Evolutionary conservation across 2,888 invertebrate genomes (phyloP).

Genomic region (Mesochorus sp.): DNA sequence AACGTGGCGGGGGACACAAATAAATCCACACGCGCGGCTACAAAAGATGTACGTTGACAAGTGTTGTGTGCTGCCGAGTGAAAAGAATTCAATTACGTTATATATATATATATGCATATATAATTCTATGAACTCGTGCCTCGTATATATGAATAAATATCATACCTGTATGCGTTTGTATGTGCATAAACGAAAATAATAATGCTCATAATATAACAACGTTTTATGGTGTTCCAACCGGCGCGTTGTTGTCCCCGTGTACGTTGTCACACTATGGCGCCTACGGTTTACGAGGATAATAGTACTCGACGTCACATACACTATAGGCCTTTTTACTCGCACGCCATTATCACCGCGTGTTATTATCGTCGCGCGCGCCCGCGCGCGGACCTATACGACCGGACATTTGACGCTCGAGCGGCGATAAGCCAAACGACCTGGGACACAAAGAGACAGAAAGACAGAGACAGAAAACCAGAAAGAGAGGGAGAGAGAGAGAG

Average conservation of each 20-base stretch:
- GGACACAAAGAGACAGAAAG: constrained; percentile 55
- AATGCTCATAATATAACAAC: constrained; percentile 30
- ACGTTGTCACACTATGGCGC: constrained; percentile 14
- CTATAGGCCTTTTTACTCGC: constrained; percentile 57
- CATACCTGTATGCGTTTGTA: neutral
- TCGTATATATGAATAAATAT: neutral
- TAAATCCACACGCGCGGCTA: no score
- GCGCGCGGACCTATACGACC: constrained; percentile 54
- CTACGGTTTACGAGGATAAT: constrained; percentile 40
- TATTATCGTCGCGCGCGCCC: constrained; percentile 55
- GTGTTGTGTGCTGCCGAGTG: neutral
- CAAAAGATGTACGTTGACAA: no score
- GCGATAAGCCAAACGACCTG: constrained; percentile 62
- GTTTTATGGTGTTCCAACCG: no score
- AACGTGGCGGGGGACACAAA: no score
- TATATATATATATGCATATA: constrained; percentile 13
- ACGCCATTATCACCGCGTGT: constrained; percentile 58
- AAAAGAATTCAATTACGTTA: constrained; percentile 18
- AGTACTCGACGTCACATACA: constrained; percentile 57
- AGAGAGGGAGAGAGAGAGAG: no score
- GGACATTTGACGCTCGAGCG: constrained; percentile 61
- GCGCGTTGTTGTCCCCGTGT: constrained; percentile 2
- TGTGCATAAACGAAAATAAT: constrained; percentile 27
- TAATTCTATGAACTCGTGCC: no score
- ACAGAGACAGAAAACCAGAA: no score